A percentile compares a stretch with the other conserved stretches of the same genome.
Evolutionary conservation across 2,888 invertebrate species (phyloP).

Genomic region (Parnassius mnemosyne): DNA sequence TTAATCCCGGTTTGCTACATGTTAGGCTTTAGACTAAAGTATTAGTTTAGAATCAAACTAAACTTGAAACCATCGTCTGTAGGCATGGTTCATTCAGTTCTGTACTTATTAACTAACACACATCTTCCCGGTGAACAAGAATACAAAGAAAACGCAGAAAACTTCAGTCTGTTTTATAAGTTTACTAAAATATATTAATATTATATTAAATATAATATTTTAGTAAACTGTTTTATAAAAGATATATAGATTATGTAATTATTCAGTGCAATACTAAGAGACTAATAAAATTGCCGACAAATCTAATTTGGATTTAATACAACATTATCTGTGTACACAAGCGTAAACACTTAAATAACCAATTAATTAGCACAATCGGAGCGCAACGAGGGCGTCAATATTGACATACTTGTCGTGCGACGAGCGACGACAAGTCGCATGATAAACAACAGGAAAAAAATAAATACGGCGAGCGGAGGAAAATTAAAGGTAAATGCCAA

Average conservation of each 20-base stretch:
- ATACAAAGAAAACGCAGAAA: no score
- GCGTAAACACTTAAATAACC: neutral
- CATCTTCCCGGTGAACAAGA: no score
- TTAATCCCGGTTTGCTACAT: no score
- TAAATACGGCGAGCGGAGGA: conserved; percentile 7
- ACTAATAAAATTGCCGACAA: neutral
- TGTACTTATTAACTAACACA: no score
- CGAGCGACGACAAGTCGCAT: neutral
- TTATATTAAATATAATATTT: neutral
- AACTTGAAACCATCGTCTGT: no score
- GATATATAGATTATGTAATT: no score
- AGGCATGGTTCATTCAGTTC: no score
- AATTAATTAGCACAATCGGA: conserved; percentile 20
- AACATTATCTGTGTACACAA: neutral
- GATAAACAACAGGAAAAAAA: conserved; percentile 20
- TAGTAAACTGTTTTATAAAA: no score
- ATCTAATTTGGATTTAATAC: neutral
- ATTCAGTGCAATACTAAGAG: no score
- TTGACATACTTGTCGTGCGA: conserved; percentile 11
- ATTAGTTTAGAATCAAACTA: no score
- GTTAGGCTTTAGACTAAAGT: no score
- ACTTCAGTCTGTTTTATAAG: neutral
- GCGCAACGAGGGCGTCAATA: conserved; percentile 16
- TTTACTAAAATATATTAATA: neutral
- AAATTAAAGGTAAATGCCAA: conserved; percentile 7